Conservation (phyloP, 2,113 vertebrate species). For the Eupsittula cactorum region DNA sequence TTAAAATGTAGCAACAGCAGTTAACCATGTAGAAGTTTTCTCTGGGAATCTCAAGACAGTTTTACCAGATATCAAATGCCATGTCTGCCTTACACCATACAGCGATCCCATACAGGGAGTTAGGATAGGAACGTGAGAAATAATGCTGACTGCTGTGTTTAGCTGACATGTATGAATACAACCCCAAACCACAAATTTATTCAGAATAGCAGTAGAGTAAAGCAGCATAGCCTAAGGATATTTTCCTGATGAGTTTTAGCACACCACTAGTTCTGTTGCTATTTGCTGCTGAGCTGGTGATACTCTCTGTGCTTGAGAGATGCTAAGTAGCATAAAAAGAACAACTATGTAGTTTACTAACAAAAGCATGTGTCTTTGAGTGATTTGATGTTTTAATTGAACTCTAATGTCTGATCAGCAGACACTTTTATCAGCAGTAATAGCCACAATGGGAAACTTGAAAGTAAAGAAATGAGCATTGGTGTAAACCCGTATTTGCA, state of each 20-base stretch:
- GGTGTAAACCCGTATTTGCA: neutral
- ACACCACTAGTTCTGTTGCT: neutral
- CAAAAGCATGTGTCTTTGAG: neutral
- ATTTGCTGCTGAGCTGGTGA: neutral
- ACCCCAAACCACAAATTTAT: neutral
- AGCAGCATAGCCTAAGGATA: conserved; percentile 28
- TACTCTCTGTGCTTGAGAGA: neutral
- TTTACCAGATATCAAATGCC: neutral
- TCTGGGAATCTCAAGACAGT: neutral
- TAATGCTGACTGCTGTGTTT: neutral
- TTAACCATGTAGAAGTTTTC: neutral
- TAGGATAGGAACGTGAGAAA: neutral
- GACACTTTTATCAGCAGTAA: neutral
- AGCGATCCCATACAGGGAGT: neutral
- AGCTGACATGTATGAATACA: conserved; percentile 1
- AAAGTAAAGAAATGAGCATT: neutral
- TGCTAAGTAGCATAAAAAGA: conserved; percentile 19
- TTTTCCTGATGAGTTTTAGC: conserved; percentile 34
- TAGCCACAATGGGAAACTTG: neutral
- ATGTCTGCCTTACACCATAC: neutral
- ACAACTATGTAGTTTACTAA: neutral
- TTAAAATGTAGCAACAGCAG: neutral
- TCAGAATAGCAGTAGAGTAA: neutral
- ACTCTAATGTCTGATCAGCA: neutral
- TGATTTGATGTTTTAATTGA: neutral